phyloP scores from a whole-genome alignment of 1,140 invertebrate genomes.

The Trichomalopsis sarcophagae region DNA sequence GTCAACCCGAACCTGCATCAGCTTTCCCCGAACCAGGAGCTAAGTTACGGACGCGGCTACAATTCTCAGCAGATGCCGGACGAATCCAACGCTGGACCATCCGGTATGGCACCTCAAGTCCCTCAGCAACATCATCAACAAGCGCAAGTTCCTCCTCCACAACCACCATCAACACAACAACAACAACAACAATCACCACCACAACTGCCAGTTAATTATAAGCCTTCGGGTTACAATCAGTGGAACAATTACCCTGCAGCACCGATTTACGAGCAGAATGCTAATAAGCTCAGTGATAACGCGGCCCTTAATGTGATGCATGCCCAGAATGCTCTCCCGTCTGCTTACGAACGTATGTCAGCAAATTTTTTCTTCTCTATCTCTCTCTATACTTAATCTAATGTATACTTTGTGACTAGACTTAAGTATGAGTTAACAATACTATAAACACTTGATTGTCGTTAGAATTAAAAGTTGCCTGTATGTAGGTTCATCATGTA shows the following conservation, averaged over 20 bases:
- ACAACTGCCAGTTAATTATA: conserved; percentile 37
- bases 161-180: neutral
- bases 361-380: neutral
- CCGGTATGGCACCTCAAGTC: neutral
- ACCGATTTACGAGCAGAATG: conserved; percentile 25
- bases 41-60: conserved; percentile 23
- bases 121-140: conserved; percentile 25
- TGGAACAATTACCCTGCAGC: conserved; percentile 46
- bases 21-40: neutral
- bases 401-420: neutral
- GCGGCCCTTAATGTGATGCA: conserved; percentile 39
- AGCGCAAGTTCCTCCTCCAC: neutral
- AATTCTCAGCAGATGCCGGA: neutral
- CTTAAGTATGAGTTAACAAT: neutral
- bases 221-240: conserved; percentile 28
- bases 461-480: neutral
- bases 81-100: neutral
- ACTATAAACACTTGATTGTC: neutral
- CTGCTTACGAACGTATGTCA: conserved; percentile 37
- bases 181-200: conserved; percentile 5
- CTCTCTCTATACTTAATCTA: neutral
- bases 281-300: conserved; percentile 15
- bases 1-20: neutral
- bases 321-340: conserved; percentile 37
- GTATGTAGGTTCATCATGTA: neutral